Percentiles rank a stretch among this genome's conserved stretches.
Evolutionary conservation across 2,888 invertebrate genomes (phyloP).

Genomic region (Odontocerum albicorne): DNA sequence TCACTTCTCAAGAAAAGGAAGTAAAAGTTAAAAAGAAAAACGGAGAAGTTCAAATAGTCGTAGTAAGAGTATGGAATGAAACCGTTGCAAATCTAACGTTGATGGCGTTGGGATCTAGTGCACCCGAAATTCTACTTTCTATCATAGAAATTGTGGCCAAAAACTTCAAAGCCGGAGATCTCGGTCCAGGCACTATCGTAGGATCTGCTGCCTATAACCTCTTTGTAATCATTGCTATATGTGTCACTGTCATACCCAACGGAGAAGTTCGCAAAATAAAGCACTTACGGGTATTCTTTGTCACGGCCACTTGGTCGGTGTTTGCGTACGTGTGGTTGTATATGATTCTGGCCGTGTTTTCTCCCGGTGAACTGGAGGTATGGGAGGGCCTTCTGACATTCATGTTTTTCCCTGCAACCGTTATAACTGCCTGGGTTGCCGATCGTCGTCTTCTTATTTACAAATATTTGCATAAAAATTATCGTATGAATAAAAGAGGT

Average conservation of each 20-base stretch:
- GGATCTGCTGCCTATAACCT: slow-evolving; percentile 99
- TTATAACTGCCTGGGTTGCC: slow-evolving; percentile 94
- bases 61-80: slow-evolving; percentile 98
- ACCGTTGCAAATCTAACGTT: slow-evolving; percentile 98
- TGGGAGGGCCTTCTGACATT: slow-evolving; percentile 98
- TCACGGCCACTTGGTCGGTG: slow-evolving; percentile 96
- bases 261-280: slow-evolving; percentile 93
- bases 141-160: slow-evolving; percentile 98
- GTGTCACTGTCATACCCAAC: slow-evolving; percentile 87
- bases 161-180: slow-evolving; percentile 92
- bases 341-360: slow-evolving; percentile 85
- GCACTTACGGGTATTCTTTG: slow-evolving; percentile 95
- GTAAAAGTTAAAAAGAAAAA: slow-evolving; percentile 87
- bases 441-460: slow-evolving; percentile 84
- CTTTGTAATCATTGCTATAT: slow-evolving; percentile 96
- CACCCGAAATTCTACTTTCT: slow-evolving; percentile 96
- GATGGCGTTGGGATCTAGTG: slow-evolving; percentile 98
- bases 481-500: slow-evolving; percentile 86
- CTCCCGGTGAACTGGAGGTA: slow-evolving; percentile 87
- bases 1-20: slow-evolving; percentile 96
- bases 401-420: slow-evolving; percentile 94
- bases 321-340: slow-evolving; percentile 99
- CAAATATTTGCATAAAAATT: slow-evolving; percentile 86
- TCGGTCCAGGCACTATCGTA: slow-evolving; percentile 98
- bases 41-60: slow-evolving; percentile 84